A percentile compares a stretch with the other conserved stretches of the same genome.
These are phyloP conservation scores for Chelonia mydas DNA, from an alignment of 2,797 vertebrate genomes.

Conservation along the genomic window DNA sequence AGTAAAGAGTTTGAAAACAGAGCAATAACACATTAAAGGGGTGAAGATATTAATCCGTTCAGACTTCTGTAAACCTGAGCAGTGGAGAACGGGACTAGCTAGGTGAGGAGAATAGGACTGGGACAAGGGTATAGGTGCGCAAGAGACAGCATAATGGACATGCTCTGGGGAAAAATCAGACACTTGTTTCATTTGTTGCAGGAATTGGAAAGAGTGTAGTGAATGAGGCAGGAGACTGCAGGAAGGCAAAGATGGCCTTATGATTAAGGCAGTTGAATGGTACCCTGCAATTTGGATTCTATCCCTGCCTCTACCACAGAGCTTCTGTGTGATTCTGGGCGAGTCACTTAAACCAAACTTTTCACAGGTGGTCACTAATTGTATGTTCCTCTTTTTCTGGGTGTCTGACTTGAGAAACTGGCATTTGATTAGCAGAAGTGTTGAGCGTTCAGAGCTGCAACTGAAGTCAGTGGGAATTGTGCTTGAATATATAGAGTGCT, in stretches of 20 bases:
- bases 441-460: background rate
- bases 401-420: background rate
- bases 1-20: background rate
- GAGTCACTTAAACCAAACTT: background rate
- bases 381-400: background rate
- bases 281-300: background rate
- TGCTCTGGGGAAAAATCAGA: background rate
- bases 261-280: background rate
- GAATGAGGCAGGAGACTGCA: background rate
- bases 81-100: background rate
- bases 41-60: background rate
- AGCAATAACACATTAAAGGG: background rate
- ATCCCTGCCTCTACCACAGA: background rate
- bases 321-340: background rate
- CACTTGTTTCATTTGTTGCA: background rate
- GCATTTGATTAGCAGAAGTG: background rate
- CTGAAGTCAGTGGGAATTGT: background rate
- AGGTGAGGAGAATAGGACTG: background rate
- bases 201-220: too few relatives aligned
- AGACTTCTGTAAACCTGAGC: background rate
- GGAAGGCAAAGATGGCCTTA: background rate
- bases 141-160: background rate
- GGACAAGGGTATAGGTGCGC: background rate
- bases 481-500: background rate
- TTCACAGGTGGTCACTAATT: background rate